Evolutionary conservation across 1,140 invertebrate genomes (phyloP).

Genomic region (Thalassaphorura encarpata): DNA sequence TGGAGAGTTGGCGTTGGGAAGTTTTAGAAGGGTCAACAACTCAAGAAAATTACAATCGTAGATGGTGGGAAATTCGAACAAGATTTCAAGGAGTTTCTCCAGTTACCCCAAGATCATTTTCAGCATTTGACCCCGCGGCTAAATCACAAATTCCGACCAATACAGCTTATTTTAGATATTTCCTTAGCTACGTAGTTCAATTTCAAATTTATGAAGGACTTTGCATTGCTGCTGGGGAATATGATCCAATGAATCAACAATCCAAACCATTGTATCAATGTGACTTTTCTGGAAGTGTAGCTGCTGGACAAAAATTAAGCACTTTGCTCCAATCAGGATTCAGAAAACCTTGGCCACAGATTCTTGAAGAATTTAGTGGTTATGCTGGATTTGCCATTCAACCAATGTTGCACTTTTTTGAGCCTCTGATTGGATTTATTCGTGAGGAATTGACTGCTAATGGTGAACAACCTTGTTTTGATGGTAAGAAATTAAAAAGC

Average conservation of each 20-base stretch:
- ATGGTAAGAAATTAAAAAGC: no score
- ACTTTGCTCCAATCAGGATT: background rate
- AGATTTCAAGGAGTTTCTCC: slow-evolving; percentile 38
- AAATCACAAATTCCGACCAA: background rate
- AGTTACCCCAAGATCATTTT: background rate
- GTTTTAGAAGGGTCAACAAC: slow-evolving; percentile 38
- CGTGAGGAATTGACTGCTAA: background rate
- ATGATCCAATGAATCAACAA: slow-evolving; percentile 38
- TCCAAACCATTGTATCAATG: slow-evolving; percentile 37
- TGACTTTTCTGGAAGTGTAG: slow-evolving; percentile 39
- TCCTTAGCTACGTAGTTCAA: slow-evolving; percentile 42
- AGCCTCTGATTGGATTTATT: background rate
- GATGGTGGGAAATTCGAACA: slow-evolving; percentile 42
- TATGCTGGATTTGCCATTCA: background rate
- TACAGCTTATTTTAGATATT: no score
- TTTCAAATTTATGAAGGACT: slow-evolving; percentile 40
- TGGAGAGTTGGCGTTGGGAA: slow-evolving; percentile 42
- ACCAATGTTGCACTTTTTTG: background rate
- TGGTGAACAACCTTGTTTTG: background rate
- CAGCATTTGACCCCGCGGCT: slow-evolving; percentile 6
- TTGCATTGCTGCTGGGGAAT: slow-evolving; percentile 35
- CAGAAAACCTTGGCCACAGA: background rate
- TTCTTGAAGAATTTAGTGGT: background rate
- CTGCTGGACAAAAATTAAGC: slow-evolving; percentile 35
- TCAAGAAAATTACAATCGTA: slow-evolving; percentile 37